Conservation (phyloP, 2,113 vertebrate species). For the Motacilla tschutschensis region DNA sequence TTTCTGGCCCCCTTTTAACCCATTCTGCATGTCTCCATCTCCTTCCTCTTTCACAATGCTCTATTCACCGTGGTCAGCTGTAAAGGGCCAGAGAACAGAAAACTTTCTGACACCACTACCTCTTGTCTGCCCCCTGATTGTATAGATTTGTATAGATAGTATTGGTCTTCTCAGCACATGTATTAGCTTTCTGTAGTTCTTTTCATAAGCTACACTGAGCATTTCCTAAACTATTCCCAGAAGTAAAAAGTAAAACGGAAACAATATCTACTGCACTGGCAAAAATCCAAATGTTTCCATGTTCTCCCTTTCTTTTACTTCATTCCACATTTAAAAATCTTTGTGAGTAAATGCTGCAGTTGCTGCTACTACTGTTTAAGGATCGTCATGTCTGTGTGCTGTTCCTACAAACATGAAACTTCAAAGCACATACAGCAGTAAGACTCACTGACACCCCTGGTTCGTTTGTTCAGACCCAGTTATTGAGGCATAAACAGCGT, state of each 20-base stretch:
- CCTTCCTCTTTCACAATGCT: neutral
- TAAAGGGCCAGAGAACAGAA: neutral
- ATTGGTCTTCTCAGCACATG: neutral
- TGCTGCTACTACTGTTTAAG: neutral
- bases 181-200: neutral
- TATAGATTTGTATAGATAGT: neutral
- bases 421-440: neutral
- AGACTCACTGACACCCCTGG: neutral
- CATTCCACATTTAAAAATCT: neutral
- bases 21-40: neutral
- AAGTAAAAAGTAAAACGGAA: neutral
- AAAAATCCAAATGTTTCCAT: neutral
- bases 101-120: neutral
- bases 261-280: neutral
- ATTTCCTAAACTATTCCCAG: neutral
- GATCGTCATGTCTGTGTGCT: neutral
- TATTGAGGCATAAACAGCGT: conserved; percentile 12
- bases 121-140: neutral
- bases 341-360: neutral
- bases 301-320: neutral
- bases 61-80: neutral
- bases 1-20: neutral
- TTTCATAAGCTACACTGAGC: neutral
- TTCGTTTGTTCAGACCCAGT: neutral
- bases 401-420: neutral